Base-by-base conservation (phyloP, 2,888 invertebrate genomes). In the Acrobasis repandana region DNA sequence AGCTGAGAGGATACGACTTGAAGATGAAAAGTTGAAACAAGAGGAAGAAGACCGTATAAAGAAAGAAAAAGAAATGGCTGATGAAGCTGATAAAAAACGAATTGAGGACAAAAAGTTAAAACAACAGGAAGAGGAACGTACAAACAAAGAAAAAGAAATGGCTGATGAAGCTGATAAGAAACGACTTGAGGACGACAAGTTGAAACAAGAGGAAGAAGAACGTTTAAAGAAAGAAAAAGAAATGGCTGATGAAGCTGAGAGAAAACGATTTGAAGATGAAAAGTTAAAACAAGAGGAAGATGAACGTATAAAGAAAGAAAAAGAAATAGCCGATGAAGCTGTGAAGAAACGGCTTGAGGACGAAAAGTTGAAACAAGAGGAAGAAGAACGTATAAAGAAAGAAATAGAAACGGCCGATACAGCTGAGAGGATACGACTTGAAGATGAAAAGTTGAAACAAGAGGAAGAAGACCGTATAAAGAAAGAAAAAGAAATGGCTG, bases 291-390 rank as follows among this genome's bases (percentile, higher is more conserved):
- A 65, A 16, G 34, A 63, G 38, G 57, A 69, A 59, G 62, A 61
- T 16, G 58, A 67, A 50, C 54, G 43, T 48, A 58, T 73, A 56
- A 67, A 70, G 46, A 68, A 74, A 34, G 69, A 74, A 58, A 63
- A 60, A 47, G 59, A 65, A 62, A 63, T 67, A 10, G 60, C 70
- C 61, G 56, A 56, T 33, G 43, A 38, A 56, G 58, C 65, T 56
- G 70, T 61, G 57, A 58, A 64, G 34, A 56, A 62, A 46, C 11
- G 6, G 0, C 9, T 43, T 14, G 6, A 33, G 11, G 47, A 59
- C 51, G 43, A 63, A 47, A 66, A 64, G 58, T 60, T 67, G 61
- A 52, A 60, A 56, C 20, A n/a, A 56, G 34, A 51, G 16, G 36
- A 46, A 20, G 48, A 33, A 54, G 28, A 4, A 0, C 28, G 14